Base-by-base conservation (phyloP, 2,113 vertebrate species). In the Pyxicephalus adspersus region DNA sequence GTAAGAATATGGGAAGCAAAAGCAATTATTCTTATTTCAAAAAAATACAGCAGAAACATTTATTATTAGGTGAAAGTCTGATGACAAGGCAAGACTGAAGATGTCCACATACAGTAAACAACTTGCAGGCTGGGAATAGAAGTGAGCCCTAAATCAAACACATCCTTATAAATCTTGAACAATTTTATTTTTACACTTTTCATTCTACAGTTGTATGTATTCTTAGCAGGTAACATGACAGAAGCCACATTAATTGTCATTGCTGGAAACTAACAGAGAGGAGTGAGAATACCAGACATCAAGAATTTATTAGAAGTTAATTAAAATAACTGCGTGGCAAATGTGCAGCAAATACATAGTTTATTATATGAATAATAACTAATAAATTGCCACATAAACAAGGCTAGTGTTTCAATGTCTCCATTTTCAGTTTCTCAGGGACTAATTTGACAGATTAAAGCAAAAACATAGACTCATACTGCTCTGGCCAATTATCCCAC, bases 221-320 rank as follows among this genome's bases (percentile, higher is more conserved):
- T 71, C 51, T 52, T 57, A 52, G 51, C 68, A 72, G 26, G 68
- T 57, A 72, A 5, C 5, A 25, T 55, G 29, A 4, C 9, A 55
- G 9, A 20, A 25, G 31, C 7, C 55, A 28, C 29, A 22, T 31
- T 31, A 31, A 57, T 52, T 29, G 20, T 73, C 28, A 57, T 52
- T 73, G 34, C 18, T 73, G 52, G 20, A 31, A 73, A 72, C 29
- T 55, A 55, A 20, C 23, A 26, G 67, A 61, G 58, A 54, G 23
- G 26, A 70, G 25, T 11, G 25, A 55, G 18, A 6, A 19, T n/a
- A 26, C 25, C 70, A 57, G 26, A 31, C 38, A 45, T 22, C 26
- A 68, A 5, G 52, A 31, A 72, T 31, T 72, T n/a, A 57, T 22
- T 11, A 57, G 52, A 11, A 73, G n/a, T 25, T n/a, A 54, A 31